Conservation (phyloP, 2,888 invertebrate genomes). For the Cryptocheilus praepositus region DNA sequence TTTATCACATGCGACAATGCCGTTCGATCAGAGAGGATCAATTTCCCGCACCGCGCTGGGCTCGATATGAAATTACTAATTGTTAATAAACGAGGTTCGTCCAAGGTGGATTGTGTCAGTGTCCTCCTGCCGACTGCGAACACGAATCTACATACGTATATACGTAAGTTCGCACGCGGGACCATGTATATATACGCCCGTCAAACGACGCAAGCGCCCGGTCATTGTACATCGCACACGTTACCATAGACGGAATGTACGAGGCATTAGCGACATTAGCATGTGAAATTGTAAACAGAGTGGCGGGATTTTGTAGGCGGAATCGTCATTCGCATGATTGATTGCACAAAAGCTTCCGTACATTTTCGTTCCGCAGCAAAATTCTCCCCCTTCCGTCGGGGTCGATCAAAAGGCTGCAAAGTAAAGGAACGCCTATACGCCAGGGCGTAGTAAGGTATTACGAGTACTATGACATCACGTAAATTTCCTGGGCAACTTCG, state of each 20-base stretch:
- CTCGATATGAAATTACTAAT: constrained; percentile 50
- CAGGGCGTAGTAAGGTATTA: too few relatives aligned
- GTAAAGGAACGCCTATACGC: too few relatives aligned
- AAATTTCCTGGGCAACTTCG: too few relatives aligned
- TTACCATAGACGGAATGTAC: constrained; percentile 18
- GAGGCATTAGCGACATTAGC: constrained; percentile 67
- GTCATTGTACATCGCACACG: constrained; percentile 7
- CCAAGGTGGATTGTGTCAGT: constrained; percentile 33
- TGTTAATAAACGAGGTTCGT: constrained; percentile 54
- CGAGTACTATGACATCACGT: too few relatives aligned
- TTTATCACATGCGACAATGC: constrained; percentile 30
- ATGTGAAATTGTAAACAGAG: constrained; percentile 66
- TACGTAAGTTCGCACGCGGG: constrained; percentile 13
- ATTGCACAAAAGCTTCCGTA: constrained; percentile 54
- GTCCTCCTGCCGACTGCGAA: constrained; percentile 3
- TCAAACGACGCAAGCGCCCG: constrained; percentile 37
- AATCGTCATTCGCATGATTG: constrained; percentile 70
- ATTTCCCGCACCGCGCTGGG: constrained; percentile 25
- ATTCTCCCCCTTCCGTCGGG: constrained; percentile 17
- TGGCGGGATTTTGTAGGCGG: constrained; percentile 64
- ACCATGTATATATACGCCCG: constrained; percentile 17
- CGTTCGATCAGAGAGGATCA: constrained; percentile 22
- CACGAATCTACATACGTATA: constrained; percentile 11
- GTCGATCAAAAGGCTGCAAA: constrained; percentile 18
- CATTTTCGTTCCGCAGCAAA: constrained; percentile 30